A percentile compares a stretch with the other conserved stretches of the same genome.
Evolutionary conservation across 2,113 vertebrate genomes (phyloP).

Genomic region (Alexandromys fortis): DNA sequence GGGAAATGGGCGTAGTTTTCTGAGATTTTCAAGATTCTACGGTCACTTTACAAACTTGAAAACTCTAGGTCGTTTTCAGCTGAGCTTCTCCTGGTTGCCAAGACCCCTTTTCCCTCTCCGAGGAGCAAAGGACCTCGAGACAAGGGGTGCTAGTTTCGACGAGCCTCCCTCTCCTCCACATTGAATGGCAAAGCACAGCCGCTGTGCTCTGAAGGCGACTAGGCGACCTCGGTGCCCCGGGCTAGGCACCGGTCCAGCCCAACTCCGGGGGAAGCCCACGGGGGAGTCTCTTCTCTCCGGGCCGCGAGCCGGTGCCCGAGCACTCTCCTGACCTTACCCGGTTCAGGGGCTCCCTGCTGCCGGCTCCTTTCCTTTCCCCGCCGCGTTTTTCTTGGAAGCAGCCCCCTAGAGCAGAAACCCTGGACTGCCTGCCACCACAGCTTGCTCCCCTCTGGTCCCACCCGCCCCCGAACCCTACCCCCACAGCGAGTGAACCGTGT

Average conservation of each 20-base stretch:
- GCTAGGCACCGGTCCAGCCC: background rate
- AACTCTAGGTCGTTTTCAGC: background rate
- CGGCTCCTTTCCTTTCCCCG: background rate
- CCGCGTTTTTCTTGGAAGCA: background rate
- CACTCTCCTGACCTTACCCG: conserved; percentile 42
- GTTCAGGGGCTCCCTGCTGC: background rate
- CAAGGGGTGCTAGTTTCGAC: background rate
- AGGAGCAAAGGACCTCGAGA: background rate
- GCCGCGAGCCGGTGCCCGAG: background rate
- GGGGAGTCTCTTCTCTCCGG: background rate
- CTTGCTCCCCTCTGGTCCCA: conserved; percentile 44
- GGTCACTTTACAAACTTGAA: conserved; percentile 12
- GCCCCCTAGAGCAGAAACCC: background rate
- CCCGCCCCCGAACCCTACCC: conserved; percentile 42
- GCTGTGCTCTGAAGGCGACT: background rate
- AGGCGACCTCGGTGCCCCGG: background rate
- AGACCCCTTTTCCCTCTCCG: background rate
- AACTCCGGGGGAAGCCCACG: background rate
- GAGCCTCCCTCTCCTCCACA: background rate
- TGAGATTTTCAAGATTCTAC: background rate
- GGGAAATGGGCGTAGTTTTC: conserved; percentile 36
- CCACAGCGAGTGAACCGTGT: background rate
- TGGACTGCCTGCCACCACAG: background rate
- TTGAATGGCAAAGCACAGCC: background rate
- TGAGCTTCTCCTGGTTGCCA: background rate